phyloP scores from a whole-genome alignment of 1,140 invertebrate genomes.

The Calycopis cecrops region DNA sequence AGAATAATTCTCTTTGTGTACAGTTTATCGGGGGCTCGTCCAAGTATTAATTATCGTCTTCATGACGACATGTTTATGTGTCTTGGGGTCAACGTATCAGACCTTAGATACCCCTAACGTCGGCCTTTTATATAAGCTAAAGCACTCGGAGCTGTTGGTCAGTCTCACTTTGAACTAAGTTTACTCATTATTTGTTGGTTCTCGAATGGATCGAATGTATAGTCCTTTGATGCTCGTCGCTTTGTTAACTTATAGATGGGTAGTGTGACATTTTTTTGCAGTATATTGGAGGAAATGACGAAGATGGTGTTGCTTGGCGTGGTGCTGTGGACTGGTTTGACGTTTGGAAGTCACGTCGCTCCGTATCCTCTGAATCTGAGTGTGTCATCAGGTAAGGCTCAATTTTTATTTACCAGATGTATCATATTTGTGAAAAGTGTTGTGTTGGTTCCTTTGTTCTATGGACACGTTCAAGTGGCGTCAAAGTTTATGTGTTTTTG shows the following conservation, averaged over 20 bases:
- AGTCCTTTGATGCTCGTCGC: neutral
- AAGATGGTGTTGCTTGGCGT: constrained; percentile 65
- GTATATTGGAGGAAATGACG: constrained; percentile 71
- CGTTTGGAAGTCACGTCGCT: constrained; percentile 63
- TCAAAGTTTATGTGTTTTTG: too few species aligned
- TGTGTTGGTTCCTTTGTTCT: neutral
- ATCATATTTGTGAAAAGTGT: neutral
- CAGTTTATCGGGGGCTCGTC: constrained; percentile 15
- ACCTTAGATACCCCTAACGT: constrained; percentile 10
- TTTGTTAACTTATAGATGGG: constrained; percentile 26
- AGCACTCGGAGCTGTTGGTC: constrained; percentile 4
- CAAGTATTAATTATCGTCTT: constrained; percentile 14
- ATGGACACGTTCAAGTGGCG: too few species aligned
- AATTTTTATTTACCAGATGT: neutral
- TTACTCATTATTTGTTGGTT: neutral
- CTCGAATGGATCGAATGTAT: constrained; percentile 2
- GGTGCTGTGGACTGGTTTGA: constrained; percentile 65
- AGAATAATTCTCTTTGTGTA: constrained; percentile 14
- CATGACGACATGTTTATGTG: constrained; percentile 14
- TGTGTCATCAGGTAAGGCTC: constrained; percentile 44
- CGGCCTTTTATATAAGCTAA: constrained; percentile 2
- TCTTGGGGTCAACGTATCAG: constrained; percentile 19
- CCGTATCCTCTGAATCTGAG: constrained; percentile 69
- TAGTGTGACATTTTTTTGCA: constrained; percentile 39
- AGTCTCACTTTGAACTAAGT: constrained; percentile 1